Base-by-base conservation (phyloP, 2,113 vertebrate species). In the Oryzias javanicus region DNA sequence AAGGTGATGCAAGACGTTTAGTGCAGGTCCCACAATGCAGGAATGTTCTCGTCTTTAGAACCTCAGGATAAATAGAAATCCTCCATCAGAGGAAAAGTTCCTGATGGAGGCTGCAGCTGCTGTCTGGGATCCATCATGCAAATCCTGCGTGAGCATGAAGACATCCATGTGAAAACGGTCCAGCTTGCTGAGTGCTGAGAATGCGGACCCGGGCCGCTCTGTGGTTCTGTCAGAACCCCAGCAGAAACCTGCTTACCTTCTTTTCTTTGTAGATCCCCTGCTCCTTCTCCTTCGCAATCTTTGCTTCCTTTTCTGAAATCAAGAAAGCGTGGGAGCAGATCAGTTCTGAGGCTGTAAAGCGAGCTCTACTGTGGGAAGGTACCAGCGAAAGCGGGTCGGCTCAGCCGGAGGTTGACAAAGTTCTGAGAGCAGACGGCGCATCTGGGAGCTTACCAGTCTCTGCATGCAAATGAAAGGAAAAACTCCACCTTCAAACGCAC, bases 221-320 rank as follows among this genome's bases (percentile, higher is more conserved):
- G 42, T 27, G 25, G 46, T 63, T 35, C 42, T 4, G 49, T 18
- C 18, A 24, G 18, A 45, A 13, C 0, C 0, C 14, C 3, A 19
- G 22, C 6, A 20, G 46, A 49, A 13, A 4, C 6, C 3, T 10
- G 42, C 15, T 0, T 81, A 98, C 97, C 94, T 96, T 98, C 84
- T 91, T 95, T 46, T 99, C 97, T 79, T 96, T 98, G 88, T 96
- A 98, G 88, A 94, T 94, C 19, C 97, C 97, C 1, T 97, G 93
- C 75, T 93, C 95, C 82, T 97, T 98, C 81, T 99, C 97, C 87
- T 96, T 97, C 1, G 95, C 97, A 53, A 98, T 97, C 67, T 92
- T 92, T 4, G 93, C 96, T 78, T 97, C 96, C 60, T 99, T 99
- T 85, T 95, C 97, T 99, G 83, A 5, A 77, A 65, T 44, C 27